Percentiles rank a stretch among this genome's conserved stretches.
These are phyloP conservation scores for Puffinus mauretanicus DNA, from an alignment of 2,113 vertebrate species.

Conservation along the genomic window DNA sequence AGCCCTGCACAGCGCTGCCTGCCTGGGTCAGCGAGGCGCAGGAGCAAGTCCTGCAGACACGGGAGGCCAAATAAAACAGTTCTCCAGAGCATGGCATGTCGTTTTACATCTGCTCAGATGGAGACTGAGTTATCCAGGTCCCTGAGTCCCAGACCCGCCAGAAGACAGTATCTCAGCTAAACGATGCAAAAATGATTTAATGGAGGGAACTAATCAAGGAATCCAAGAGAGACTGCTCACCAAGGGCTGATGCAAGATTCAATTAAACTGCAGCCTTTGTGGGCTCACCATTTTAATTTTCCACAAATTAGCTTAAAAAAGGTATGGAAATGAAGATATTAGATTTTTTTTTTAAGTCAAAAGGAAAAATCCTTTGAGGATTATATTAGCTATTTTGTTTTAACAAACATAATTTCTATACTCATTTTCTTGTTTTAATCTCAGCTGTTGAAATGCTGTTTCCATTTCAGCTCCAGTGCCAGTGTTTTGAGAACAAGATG, in stretches of 20 bases:
- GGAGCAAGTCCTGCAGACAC: rapidly evolving
- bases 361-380: constrained; percentile 75
- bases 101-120: constrained; percentile 34
- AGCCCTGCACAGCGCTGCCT: background rate
- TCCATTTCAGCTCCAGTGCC: background rate
- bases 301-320: constrained; percentile 81
- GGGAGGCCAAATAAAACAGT: background rate
- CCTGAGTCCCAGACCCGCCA: constrained; percentile 50
- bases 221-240: constrained; percentile 68
- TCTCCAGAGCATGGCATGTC: background rate
- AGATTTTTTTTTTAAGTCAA: constrained; percentile 58
- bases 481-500: background rate
- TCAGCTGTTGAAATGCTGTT: constrained; percentile 3
- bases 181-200: constrained; percentile 61
- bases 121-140: constrained; percentile 49
- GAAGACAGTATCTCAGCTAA: constrained; percentile 61
- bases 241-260: constrained; percentile 70
- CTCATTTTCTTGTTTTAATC: constrained; percentile 37
- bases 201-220: constrained; percentile 74
- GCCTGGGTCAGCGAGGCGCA: rapidly evolving
- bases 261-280: constrained; percentile 77
- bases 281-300: constrained; percentile 78
- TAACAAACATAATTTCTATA: constrained; percentile 49
- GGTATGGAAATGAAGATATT: constrained; percentile 79
- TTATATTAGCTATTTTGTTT: constrained; percentile 63